Conservation (phyloP, 1,140 invertebrate species). For the Magallana angulata region DNA sequence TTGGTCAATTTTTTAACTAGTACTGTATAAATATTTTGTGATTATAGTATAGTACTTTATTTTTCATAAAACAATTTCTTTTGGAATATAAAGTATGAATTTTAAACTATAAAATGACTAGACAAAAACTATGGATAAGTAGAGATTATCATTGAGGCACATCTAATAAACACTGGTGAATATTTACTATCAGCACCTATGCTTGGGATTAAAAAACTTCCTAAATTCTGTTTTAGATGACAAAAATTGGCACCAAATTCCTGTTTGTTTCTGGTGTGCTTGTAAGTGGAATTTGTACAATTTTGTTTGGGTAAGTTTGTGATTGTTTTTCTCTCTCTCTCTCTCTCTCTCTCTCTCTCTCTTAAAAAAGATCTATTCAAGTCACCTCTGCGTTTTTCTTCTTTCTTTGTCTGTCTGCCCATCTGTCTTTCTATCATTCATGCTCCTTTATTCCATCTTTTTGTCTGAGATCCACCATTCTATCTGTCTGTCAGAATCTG, state of each 20-base stretch:
- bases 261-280: slow-evolving; percentile 93
- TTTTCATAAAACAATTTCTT: no score
- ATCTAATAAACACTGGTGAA: no score
- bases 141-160: no score
- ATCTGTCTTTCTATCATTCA: background rate
- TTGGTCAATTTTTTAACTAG: no score
- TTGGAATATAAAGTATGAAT: no score
- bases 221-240: slow-evolving; percentile 82
- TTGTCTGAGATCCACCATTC: background rate
- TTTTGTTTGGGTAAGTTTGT: slow-evolving; percentile 87
- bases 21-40: no score
- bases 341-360: background rate
- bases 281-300: slow-evolving; percentile 80
- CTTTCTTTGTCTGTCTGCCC: background rate
- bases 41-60: no score
- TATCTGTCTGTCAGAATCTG: background rate
- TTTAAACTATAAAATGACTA: no score
- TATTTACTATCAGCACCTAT: no score
- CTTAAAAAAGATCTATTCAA: background rate
- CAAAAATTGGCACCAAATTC: slow-evolving; percentile 89
- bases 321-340: background rate
- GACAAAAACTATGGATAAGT: no score
- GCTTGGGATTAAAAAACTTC: no score
- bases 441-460: background rate
- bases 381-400: no score